phyloP scores from a whole-genome alignment of 1,140 invertebrate species.

The Drosophila chauvacae region DNA sequence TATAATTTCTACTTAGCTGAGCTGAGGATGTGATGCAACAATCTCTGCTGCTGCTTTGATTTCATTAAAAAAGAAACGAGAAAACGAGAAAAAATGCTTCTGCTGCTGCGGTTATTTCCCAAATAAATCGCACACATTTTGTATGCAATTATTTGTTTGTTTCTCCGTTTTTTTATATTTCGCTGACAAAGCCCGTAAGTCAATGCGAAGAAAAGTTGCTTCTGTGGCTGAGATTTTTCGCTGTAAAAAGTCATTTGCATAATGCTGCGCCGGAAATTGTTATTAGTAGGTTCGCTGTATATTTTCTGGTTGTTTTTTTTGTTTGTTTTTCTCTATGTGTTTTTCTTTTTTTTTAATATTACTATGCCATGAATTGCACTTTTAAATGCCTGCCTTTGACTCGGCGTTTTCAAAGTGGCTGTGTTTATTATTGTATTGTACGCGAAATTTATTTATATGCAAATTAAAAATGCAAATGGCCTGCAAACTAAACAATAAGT shows the following conservation, averaged over 20 bases:
- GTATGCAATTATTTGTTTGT: constrained; percentile 75
- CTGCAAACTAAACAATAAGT: constrained; percentile 70
- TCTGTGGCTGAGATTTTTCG: constrained; percentile 57
- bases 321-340: constrained; percentile 18
- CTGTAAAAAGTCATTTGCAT: constrained; percentile 78
- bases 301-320: constrained; percentile 41
- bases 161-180: constrained; percentile 42
- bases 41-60: constrained; percentile 62
- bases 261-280: constrained; percentile 79
- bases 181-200: constrained; percentile 62
- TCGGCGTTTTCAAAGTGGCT: constrained; percentile 49
- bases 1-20: constrained; percentile 78
- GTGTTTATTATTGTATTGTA: constrained; percentile 53
- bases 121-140: constrained; percentile 81
- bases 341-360: constrained; percentile 24
- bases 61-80: constrained; percentile 60
- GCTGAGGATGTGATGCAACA: constrained; percentile 77
- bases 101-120: constrained; percentile 68
- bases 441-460: constrained; percentile 77
- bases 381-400: constrained; percentile 77
- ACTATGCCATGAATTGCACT: constrained; percentile 70
- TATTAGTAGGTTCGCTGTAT: constrained; percentile 67
- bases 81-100: constrained; percentile 26
- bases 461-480: constrained; percentile 62
- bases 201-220: constrained; percentile 71